Base-by-base conservation (phyloP, 2,113 vertebrate species). In the Hemiprocne comata region DNA sequence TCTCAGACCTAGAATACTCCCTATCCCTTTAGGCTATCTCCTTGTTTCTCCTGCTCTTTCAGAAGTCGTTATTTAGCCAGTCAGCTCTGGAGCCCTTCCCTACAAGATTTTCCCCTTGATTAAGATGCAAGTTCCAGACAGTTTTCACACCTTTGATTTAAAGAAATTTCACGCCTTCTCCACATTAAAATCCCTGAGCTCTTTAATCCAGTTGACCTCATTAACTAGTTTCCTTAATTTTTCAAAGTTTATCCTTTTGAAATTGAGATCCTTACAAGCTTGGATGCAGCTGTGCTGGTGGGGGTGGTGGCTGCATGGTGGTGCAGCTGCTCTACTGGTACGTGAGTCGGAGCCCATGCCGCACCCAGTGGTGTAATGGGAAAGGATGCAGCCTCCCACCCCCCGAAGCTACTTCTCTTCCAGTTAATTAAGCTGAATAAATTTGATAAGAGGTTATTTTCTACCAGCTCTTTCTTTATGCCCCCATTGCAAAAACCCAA, bases 111-210 rank as follows among this genome's bases (percentile, higher is more conserved):
- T 92, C 31, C 84, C 61, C 80, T 93, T 93, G 96, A 96, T 96
- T 97, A 97, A 95, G 96, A 96, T 95, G 91, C 94, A 92, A 94
- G 80, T 92, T 96, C 76, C 76, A 96, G 94, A 95, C 96, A 89
- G 80, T 85, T 97, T 97, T 96, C 94, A 93, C 96, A 97, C 96
- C 95, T 97, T 95, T 87, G 93, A 97, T 94, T 97, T 95, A 95
- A 96, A 97, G 94, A 95, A 92, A 95, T 97, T 97, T 97, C 91
- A 97, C 66, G 84, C 95, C 94, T 97, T 81, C 93, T 96, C 96
- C 93, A 94, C 91, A 89, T 89, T 93, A 89, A 97, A 95, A 95
- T 96, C 96, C 93, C 95, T 91, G 82, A 96, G 93, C 93, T 95
- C 95, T 97, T 94, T 97, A 97, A 97, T 95, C 86, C 84, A 61